A percentile compares a stretch with the other conserved stretches of the same genome.
These are phyloP conservation scores for Prolemur simus DNA, from an alignment of 2,113 vertebrate genomes.

Conservation along the genomic window DNA sequence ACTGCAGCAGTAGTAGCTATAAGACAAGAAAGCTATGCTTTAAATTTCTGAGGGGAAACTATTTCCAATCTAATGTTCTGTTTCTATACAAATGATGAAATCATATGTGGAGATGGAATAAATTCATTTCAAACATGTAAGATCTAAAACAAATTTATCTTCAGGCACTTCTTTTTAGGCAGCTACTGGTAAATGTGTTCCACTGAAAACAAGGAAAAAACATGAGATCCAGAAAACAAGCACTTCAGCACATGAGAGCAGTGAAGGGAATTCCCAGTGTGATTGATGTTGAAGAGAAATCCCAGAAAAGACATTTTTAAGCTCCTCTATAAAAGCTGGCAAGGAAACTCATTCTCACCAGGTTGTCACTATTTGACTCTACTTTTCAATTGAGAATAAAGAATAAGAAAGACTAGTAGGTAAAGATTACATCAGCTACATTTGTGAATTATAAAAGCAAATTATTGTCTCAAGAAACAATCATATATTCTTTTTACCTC, in stretches of 20 bases:
- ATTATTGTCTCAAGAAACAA: background rate
- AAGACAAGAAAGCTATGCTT: background rate
- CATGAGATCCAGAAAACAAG: background rate
- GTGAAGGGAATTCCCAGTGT: background rate
- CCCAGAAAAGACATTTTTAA: background rate
- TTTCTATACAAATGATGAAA: background rate
- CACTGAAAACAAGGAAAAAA: background rate
- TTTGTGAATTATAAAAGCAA: slow-evolving; percentile 15
- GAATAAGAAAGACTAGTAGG: background rate
- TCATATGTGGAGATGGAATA: background rate
- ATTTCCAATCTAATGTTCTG: background rate
- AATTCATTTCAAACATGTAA: background rate
- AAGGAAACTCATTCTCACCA: background rate
- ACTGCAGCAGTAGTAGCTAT: background rate
- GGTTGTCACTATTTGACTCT: background rate
- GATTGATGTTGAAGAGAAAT: background rate
- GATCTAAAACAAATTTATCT: background rate
- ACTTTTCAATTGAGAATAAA: background rate
- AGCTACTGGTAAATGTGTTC: background rate
- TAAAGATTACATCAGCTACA: background rate
- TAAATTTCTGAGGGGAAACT: background rate
- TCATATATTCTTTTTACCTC: background rate
- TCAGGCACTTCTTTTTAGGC: background rate
- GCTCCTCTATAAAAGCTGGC: background rate
- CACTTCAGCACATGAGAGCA: background rate